Base-by-base conservation (phyloP, 2,113 vertebrate genomes). In the Lonchura striata region DNA sequence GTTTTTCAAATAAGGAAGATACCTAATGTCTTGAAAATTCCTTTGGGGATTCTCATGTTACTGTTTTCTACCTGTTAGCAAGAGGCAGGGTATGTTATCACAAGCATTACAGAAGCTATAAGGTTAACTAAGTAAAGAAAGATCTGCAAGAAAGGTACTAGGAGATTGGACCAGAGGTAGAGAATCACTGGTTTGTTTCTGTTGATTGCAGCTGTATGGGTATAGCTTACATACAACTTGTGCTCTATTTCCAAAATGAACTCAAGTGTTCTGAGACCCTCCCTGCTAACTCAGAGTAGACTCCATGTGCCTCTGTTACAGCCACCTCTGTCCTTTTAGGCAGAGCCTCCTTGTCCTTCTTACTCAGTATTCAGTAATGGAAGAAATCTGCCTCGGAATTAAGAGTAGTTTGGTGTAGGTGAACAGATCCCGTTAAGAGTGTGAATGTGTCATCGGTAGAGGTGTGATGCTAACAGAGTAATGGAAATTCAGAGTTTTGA, bases 401-500 rank as follows among this genome's bases (percentile, higher is more conserved):
- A 54, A 37, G 28, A 31, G 11, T 85, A 72, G 13, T 14, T 85
- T 82, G 41, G 2, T 77, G 35, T 61, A n/a, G 30, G 12, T 65
- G 21, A 76, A 60, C 31, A 61, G 35, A 56, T 68, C 8, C 30
- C 23, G 1, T 0, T 65, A 14, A 20, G 9, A 41, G 31, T 28
- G 35, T 0, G 2, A 33, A 21, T 31, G 10, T 49, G 31, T 47
- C 44, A 28, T 2, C 5, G 1, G 46, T 35, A 50, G 13, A 33
- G 13, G 8, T 70, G 79, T 82, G 33, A 47, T 79, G 52, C 60
- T 37, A 39, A 69, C 14, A 30, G 46, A 18, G 9, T 61, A 35
- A 15, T 88, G 37, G 82, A 63, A 66, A 33, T 61, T 41, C 10
- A 23, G 39, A 23, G 25, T 7, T 24, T 23, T 11, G 8, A 27